Percentiles rank a stretch among this genome's conserved stretches.
These are phyloP conservation scores for Oopsacas minuta DNA, from an alignment of 37 sponge, comb jelly and placozoan species.

Conservation along the genomic window DNA sequence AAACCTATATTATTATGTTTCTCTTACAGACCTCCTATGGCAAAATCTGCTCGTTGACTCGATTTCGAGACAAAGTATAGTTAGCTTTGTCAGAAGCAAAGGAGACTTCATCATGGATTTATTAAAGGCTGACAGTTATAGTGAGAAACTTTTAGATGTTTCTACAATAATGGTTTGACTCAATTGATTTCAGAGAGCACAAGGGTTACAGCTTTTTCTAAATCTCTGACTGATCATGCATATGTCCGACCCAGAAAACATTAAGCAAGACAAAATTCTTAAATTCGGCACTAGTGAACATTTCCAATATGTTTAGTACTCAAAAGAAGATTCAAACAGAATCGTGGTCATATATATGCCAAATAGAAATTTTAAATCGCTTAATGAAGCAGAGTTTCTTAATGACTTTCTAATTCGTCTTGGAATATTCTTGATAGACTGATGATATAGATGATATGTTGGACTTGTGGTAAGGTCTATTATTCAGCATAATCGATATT, in stretches of 20 bases:
- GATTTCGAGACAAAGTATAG: neutral
- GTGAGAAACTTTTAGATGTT: neutral
- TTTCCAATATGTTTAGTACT: neutral
- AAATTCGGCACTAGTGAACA: neutral
- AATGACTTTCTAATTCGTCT: slow-evolving; percentile 4
- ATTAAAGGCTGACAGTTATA: neutral
- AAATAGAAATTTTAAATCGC: neutral
- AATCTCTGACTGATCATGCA: neutral
- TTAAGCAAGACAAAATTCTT: neutral
- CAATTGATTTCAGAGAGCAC: neutral
- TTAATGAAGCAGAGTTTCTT: neutral
- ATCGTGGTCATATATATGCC: neutral
- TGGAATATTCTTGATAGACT: neutral
- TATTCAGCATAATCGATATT: neutral
- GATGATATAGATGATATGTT: slow-evolving; percentile 1
- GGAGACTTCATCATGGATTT: neutral
- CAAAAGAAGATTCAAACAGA: neutral
- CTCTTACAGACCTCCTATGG: neutral
- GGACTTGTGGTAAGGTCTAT: neutral
- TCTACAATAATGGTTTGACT: neutral
- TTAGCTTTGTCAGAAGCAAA: neutral
- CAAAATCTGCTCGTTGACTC: neutral
- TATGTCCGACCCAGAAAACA: neutral
- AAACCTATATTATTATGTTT: neutral
- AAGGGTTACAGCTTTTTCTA: neutral